Conservation (phyloP, 2,113 vertebrate genomes). For the Struthio camelus region DNA sequence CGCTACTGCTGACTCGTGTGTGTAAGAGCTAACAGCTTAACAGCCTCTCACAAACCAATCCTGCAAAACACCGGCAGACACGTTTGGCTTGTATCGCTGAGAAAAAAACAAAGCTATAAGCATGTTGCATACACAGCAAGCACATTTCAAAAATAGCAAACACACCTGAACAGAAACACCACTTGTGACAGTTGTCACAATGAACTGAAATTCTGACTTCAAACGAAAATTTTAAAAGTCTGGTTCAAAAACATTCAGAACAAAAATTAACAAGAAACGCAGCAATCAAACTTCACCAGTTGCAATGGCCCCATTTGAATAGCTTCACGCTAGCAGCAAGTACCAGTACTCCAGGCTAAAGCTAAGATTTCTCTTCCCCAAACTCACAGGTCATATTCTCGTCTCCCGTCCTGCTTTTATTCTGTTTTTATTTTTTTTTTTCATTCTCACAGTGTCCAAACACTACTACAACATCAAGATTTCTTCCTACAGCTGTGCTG, state of each 20-base stretch:
- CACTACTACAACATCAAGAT: neutral
- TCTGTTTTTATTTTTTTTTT: too few relatives aligned
- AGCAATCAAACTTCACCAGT: neutral
- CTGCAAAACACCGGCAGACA: neutral
- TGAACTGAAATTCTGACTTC: neutral
- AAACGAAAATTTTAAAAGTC: neutral
- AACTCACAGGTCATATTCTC: neutral
- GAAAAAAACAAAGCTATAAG: neutral
- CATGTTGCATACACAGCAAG: neutral
- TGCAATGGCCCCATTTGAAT: neutral
- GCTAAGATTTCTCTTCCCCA: neutral
- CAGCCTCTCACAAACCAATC: neutral
- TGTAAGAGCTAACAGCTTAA: constrained; percentile 1
- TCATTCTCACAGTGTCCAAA: neutral
- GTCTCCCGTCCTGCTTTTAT: neutral
- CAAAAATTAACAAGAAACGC: neutral
- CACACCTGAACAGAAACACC: neutral
- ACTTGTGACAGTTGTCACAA: accelerated
- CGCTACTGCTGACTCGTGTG: neutral
- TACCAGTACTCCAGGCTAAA: neutral
- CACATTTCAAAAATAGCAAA: neutral
- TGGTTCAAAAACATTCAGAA: neutral
- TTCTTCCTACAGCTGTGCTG: accelerated
- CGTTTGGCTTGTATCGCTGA: accelerated
- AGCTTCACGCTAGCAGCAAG: neutral